phyloP scores from a whole-genome alignment of 2,113 vertebrate species.

The Scophthalmus maximus region DNA sequence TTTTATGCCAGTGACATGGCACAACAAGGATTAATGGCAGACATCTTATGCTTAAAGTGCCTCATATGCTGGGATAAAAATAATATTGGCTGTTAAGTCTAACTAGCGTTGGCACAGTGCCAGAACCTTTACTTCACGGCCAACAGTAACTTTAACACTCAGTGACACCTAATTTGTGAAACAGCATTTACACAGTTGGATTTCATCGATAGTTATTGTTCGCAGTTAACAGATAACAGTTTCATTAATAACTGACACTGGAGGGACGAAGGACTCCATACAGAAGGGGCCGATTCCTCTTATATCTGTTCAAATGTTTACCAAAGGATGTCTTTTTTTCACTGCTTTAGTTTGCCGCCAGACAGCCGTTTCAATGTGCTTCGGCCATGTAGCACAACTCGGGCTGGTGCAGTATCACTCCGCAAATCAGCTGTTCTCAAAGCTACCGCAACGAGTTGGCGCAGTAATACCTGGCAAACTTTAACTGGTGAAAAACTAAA shows the following conservation, averaged over 20 bases:
- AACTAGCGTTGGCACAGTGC: not conserved
- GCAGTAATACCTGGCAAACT: too few relatives aligned
- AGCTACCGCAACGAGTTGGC: too few relatives aligned
- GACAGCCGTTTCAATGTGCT: too few relatives aligned
- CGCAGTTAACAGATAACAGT: too few relatives aligned
- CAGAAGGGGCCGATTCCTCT: not conserved
- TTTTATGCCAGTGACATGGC: slow-evolving; percentile 30
- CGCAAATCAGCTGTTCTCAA: too few relatives aligned
- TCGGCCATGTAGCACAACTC: too few relatives aligned
- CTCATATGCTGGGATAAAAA: slow-evolving; percentile 12
- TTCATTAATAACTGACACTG: not conserved
- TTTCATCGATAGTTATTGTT: not conserved
- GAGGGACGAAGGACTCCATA: not conserved
- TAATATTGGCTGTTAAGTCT: slow-evolving; percentile 20
- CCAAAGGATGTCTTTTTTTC: too few relatives aligned
- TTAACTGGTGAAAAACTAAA: too few relatives aligned
- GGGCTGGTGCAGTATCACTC: too few relatives aligned
- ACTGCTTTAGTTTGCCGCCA: too few relatives aligned
- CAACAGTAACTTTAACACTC: not conserved
- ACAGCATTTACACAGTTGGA: not conserved
- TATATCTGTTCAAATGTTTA: too few relatives aligned
- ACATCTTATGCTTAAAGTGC: slow-evolving; percentile 16
- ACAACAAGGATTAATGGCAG: slow-evolving; percentile 24
- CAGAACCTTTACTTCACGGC: slow-evolving; percentile 2
- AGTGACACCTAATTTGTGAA: not conserved